Base-by-base conservation (phyloP, 2,888 invertebrate genomes). In the Choreutis nemorana region DNA sequence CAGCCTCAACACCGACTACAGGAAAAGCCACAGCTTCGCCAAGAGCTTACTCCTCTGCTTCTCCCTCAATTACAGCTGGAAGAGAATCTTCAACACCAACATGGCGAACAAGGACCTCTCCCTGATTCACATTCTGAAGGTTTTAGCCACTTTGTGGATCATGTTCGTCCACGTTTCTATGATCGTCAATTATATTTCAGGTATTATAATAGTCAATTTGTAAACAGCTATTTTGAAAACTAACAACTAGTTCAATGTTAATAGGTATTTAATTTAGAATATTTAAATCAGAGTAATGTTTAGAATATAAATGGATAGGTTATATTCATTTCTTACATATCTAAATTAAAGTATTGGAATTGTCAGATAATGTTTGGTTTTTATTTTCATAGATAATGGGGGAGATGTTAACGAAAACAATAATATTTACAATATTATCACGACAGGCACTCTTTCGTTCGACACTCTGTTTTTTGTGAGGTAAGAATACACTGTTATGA, bases 61-160 rank as follows among this genome's bases (percentile, higher is more conserved):
- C 37, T 80, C 80, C 0, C 27, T 79, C 1, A 62, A 56, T 25
- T 65, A 70, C 11, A 71, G 70, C 23, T 64, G 66, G 57, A 57
- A 52, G 33, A 67, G 71, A 37, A 58, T 79, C 3, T 73, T 75
- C 26, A 75, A 75, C 32, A 72, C 65, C 5, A 72, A 67, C 15
- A 66, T 65, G 39, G 78, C 81, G 5, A 72, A 66, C 31, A 81
- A 81, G 34, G 81, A 83, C 26, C 41, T 83, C 30, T 63, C 79
- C 2, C 54, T 81, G 6, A 78, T 87, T 24, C 87, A 87, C 42
- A 81, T 83, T 1, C 50, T 87, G 35, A 83, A 84, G 49, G 81
- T 87, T 9, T 47, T 85, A 3, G 83, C 85, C 24, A 83, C 88
- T 36, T 65, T 86, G 25, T 86, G 87, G 83, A 79, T 88, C 5